Evolutionary conservation across 1,140 invertebrate genomes (phyloP).

Genomic region (Argopecten irradians): DNA sequence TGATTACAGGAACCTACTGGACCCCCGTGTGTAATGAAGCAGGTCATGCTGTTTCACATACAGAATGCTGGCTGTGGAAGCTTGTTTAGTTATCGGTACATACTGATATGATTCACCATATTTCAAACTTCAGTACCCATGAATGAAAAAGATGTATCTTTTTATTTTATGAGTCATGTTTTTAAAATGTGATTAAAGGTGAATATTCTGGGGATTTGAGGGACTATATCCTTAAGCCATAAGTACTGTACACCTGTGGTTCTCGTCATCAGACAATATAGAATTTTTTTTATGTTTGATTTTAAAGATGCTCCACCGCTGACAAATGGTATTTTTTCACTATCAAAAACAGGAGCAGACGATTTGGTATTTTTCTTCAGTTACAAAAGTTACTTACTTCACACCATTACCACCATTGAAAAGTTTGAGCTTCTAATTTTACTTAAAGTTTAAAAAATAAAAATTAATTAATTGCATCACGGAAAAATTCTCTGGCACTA

Average conservation of each 20-base stretch:
- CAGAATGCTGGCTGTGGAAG: background rate
- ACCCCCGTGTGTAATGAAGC: background rate
- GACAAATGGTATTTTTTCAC: no score
- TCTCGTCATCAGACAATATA: background rate
- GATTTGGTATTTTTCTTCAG: no score
- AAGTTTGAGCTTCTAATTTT: no score
- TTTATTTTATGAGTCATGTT: constrained; percentile 12
- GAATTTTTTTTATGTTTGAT: no score
- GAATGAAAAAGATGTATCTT: background rate
- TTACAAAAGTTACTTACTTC: no score
- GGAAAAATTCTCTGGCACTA: no score
- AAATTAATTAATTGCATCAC: no score
- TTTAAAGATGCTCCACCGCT: no score
- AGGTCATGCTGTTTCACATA: background rate
- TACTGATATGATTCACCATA: constrained; percentile 18
- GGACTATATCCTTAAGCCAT: background rate
- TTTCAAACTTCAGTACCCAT: constrained; percentile 9
- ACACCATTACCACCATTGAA: no score
- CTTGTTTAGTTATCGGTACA: background rate
- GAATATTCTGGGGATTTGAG: background rate
- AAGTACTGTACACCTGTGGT: background rate
- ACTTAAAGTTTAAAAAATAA: no score
- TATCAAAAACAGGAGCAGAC: no score
- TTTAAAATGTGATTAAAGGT: background rate
- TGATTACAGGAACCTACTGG: background rate